Evolutionary conservation across 2,113 vertebrate species (phyloP).

Genomic region (Lagopus leucura): DNA sequence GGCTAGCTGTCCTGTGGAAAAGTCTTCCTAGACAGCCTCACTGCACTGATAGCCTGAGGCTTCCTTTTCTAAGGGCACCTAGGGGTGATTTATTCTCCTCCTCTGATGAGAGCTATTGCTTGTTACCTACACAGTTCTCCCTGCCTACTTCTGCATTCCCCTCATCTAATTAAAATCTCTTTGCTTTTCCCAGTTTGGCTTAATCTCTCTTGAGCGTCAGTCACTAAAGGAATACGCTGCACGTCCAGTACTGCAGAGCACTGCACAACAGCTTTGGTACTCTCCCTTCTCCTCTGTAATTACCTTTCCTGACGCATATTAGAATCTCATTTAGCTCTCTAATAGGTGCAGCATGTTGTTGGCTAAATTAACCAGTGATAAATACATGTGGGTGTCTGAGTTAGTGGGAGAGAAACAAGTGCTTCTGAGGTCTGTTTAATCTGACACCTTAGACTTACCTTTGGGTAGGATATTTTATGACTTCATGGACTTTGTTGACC

Average conservation of each 20-base stretch:
- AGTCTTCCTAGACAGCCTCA: neutral
- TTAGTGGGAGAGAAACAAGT: neutral
- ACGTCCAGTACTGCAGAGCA: neutral
- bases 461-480: neutral
- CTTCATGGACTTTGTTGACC: neutral
- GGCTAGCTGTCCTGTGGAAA: neutral
- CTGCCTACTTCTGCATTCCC: neutral
- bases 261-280: neutral
- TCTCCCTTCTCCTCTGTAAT: neutral
- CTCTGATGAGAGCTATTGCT: neutral
- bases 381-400: neutral
- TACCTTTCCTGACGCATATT: neutral
- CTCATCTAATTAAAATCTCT: neutral
- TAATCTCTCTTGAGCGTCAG: neutral
- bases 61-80: neutral
- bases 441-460: neutral
- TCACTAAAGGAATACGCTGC: neutral
- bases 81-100: neutral
- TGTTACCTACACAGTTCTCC: neutral
- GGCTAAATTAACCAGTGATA: neutral
- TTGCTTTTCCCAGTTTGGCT: neutral
- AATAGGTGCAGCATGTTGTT: too few relatives aligned
- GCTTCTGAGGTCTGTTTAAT: neutral
- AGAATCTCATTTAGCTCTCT: neutral
- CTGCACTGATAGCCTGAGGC: neutral